Conservation (phyloP, 2,797 vertebrate species). For the Lemur catta region DNA sequence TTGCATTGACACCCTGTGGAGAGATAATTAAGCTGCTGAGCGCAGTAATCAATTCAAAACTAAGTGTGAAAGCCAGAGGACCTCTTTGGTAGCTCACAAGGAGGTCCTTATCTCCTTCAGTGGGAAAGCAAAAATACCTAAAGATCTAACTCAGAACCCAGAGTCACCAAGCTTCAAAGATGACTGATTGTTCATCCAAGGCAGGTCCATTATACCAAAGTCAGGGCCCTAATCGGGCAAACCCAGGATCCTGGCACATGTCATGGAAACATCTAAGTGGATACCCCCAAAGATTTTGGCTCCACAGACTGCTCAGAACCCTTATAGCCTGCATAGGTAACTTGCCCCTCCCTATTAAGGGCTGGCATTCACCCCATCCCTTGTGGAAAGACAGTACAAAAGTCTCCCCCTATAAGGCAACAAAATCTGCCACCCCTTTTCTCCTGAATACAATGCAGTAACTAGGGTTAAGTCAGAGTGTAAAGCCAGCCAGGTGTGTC, state of each 20-base stretch:
- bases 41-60: neutral
- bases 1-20: neutral
- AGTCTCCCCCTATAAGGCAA: neutral
- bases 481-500: neutral
- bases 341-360: neutral
- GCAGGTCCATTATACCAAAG: neutral
- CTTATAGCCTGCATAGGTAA: neutral
- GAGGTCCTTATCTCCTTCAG: neutral
- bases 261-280: neutral
- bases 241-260: neutral
- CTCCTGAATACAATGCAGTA: neutral
- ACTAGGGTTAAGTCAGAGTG: neutral
- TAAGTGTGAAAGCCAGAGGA: neutral
- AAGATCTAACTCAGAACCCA: neutral
- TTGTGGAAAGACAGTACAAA: neutral
- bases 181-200: neutral
- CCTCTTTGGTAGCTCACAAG: neutral
- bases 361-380: neutral
- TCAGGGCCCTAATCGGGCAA: neutral
- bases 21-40: neutral
- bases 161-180: neutral
- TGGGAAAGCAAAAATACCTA: neutral
- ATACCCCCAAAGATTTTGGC: neutral
- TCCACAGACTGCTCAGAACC: neutral
- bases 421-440: neutral